Conservation (phyloP, 2,113 vertebrate species). For the Cottus gobio region DNA sequence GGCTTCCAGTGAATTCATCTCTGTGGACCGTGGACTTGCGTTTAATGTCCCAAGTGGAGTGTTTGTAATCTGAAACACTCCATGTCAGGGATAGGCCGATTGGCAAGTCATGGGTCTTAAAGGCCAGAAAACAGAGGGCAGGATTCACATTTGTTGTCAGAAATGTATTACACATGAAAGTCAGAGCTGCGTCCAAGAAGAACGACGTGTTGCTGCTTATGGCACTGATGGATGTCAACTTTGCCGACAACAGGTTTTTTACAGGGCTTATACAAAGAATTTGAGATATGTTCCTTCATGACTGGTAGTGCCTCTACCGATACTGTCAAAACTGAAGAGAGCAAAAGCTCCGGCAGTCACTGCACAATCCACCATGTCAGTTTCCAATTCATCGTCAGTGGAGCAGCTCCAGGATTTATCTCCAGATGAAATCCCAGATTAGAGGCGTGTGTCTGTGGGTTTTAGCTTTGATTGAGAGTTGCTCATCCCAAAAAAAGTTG, state of each 20-base stretch:
- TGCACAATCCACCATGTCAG: constrained; percentile 60
- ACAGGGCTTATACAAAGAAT: constrained; percentile 36
- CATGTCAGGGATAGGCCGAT: constrained; percentile 12
- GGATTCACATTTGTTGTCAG: constrained; percentile 34
- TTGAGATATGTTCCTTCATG: constrained; percentile 48
- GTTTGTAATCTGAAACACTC: constrained; percentile 43
- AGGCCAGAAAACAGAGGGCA: constrained; percentile 21
- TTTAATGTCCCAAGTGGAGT: constrained; percentile 34
- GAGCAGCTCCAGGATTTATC: constrained; percentile 65
- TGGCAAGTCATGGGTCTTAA: constrained; percentile 12
- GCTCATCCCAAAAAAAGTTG: constrained; percentile 41
- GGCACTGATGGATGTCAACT: constrained; percentile 31
- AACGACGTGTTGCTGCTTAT: background rate
- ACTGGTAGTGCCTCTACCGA: constrained; percentile 22
- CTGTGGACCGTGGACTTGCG: constrained; percentile 13
- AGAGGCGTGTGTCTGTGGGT: constrained; percentile 54
- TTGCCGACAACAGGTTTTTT: constrained; percentile 7
- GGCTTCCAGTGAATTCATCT: constrained; percentile 31
- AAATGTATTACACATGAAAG: constrained; percentile 2
- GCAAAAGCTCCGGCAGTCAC: constrained; percentile 44
- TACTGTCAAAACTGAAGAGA: constrained; percentile 51
- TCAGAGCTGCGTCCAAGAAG: constrained; percentile 33
- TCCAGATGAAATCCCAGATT: constrained; percentile 65
- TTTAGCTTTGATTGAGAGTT: constrained; percentile 50
- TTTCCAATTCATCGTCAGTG: constrained; percentile 60